These are phyloP conservation scores for Falco novaeseelandiae DNA, from an alignment of 2,797 vertebrate species.

Conservation along the genomic window DNA sequence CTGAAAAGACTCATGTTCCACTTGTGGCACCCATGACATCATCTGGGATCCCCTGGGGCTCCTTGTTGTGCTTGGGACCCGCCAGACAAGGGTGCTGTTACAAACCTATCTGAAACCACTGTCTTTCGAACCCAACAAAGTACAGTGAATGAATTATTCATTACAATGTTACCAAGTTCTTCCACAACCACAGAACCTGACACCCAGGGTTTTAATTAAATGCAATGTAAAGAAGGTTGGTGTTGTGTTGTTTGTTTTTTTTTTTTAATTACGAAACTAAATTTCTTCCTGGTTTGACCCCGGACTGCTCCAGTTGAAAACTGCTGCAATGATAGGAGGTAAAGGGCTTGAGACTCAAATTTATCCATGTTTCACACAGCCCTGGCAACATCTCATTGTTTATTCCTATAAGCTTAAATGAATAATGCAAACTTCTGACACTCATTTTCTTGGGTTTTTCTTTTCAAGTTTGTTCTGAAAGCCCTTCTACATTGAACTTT, in stretches of 20 bases:
- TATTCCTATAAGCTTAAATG: not conserved
- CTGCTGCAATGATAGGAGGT: not conserved
- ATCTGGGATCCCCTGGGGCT: not conserved
- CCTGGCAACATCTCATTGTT: not conserved
- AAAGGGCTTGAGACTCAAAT: not conserved
- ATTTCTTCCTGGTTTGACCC: conserved; percentile 20
- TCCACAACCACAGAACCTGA: conserved; percentile 3
- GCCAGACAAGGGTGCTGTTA: not conserved
- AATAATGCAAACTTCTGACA: conserved; percentile 21
- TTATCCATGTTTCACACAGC: not conserved
- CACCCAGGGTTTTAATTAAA: conserved; percentile 19
- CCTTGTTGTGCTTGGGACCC: not conserved
- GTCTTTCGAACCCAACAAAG: not conserved
- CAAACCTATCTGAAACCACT: not conserved
- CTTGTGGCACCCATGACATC: not conserved
- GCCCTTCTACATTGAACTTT: not conserved
- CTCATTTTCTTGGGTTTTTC: not conserved
- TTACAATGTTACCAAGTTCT: not conserved
- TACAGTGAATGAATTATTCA: not conserved
- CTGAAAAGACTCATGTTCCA: not conserved
- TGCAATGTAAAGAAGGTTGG: not conserved
- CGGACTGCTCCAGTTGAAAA: not conserved
- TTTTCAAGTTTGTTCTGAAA: not conserved
- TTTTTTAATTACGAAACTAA: not conserved
- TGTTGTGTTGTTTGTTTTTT: not conserved